Evolutionary conservation across 2,113 vertebrate species (phyloP).

Genomic region (Cairina moschata): DNA sequence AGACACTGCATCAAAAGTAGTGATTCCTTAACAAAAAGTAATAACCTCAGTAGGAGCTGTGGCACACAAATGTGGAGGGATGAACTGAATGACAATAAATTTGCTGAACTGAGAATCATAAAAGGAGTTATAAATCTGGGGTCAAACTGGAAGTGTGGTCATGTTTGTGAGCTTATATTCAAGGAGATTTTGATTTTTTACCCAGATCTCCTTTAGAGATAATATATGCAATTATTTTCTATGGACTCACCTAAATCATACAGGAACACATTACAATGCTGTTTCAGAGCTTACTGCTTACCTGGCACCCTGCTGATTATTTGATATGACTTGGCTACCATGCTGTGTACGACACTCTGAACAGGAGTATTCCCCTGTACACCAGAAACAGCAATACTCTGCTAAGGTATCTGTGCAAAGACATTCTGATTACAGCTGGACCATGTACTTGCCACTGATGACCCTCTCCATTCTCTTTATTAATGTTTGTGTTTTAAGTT

Average conservation of each 20-base stretch:
- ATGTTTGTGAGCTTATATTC: neutral
- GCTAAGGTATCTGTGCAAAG: neutral
- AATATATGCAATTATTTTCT: neutral
- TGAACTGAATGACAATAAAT: neutral
- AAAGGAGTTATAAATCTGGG: neutral
- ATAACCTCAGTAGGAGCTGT: neutral
- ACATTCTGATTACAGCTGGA: neutral
- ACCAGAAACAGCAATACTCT: neutral
- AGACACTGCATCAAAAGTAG: neutral
- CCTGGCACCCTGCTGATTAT: neutral
- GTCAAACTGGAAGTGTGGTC: neutral
- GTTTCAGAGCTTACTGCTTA: neutral
- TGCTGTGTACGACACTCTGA: neutral
- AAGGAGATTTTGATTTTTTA: neutral
- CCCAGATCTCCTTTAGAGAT: neutral
- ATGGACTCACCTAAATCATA: neutral
- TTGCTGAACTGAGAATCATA: neutral
- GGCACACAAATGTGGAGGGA: neutral
- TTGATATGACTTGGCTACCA: neutral
- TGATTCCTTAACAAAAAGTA: neutral
- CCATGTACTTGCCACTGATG: neutral
- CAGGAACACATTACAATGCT: neutral
- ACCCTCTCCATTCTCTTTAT: neutral
- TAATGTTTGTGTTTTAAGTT: neutral
- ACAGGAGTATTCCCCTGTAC: neutral